Evolutionary conservation across 2,888 invertebrate genomes (phyloP).

Genomic region (Resseliella maxima): DNA sequence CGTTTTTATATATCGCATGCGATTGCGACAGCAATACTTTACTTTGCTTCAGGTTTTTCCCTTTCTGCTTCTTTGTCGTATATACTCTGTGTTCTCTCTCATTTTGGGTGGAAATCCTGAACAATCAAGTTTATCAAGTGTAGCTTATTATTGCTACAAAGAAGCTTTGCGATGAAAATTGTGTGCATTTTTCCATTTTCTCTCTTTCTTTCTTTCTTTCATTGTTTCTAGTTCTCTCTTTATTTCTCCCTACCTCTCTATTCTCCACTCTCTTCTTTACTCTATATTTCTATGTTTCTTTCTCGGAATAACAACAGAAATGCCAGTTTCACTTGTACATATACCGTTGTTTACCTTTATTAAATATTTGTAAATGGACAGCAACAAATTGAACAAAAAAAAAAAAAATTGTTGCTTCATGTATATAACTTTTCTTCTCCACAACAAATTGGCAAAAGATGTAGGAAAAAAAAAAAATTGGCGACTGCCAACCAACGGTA

Average conservation of each 20-base stretch:
- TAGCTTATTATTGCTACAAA: slow-evolving; percentile 30
- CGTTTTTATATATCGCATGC: neutral
- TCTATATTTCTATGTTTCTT: neutral
- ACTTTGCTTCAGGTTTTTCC: neutral
- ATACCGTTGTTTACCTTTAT: slow-evolving; percentile 46
- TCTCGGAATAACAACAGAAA: neutral
- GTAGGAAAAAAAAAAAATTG: neutral
- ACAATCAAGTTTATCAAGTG: slow-evolving; percentile 53
- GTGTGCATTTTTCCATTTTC: neutral
- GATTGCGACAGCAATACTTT: neutral
- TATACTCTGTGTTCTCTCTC: neutral
- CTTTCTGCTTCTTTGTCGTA: neutral
- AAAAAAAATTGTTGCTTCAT: neutral
- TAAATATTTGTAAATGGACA: slow-evolving; percentile 53
- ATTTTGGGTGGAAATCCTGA: slow-evolving; percentile 28
- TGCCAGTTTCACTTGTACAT: slow-evolving; percentile 26
- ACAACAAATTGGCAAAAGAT: neutral
- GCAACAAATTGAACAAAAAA: slow-evolving; percentile 18
- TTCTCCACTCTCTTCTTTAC: neutral
- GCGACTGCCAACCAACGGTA: neutral
- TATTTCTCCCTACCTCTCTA: neutral
- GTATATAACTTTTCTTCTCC: slow-evolving; percentile 42
- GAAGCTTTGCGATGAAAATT: neutral
- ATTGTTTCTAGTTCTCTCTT: neutral
- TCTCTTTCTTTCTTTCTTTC: neutral